Percentiles rank a stretch among this genome's conserved stretches.
These are phyloP conservation scores for Xiphophorus couchianus DNA, from an alignment of 2,113 vertebrate genomes.

Conservation along the genomic window DNA sequence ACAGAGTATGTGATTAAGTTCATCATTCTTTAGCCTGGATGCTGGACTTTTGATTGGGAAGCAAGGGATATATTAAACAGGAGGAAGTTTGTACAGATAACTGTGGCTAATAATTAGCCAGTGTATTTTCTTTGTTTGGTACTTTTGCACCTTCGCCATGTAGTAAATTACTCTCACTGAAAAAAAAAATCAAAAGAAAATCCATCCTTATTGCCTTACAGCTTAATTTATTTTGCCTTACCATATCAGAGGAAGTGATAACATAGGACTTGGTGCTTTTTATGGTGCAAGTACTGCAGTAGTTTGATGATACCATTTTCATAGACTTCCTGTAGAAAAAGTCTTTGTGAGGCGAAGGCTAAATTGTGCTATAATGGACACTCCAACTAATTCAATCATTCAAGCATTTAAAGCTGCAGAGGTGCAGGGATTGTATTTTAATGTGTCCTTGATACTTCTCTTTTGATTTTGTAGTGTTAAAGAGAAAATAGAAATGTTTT, in stretches of 20 bases:
- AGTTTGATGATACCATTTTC: background rate
- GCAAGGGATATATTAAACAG: constrained; percentile 6
- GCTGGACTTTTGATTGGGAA: constrained; percentile 12
- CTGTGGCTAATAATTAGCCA: background rate
- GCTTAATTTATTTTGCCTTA: background rate
- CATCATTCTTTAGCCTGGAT: background rate
- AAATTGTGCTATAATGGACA: constrained; percentile 13
- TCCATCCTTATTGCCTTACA: background rate
- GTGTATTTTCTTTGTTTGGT: background rate
- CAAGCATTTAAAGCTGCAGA: constrained; percentile 9
- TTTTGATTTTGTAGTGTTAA: background rate
- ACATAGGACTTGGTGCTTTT: background rate
- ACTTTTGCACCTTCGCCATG: background rate
- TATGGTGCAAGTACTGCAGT: background rate
- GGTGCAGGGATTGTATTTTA: background rate
- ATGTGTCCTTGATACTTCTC: background rate
- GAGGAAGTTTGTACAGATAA: background rate
- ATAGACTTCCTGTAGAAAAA: constrained; percentile 10
- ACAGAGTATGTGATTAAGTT: background rate
- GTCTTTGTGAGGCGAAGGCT: background rate
- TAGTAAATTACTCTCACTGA: background rate
- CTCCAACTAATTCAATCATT: constrained; percentile 18
- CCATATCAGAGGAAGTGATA: background rate
- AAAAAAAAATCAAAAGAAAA: background rate
- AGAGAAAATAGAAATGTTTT: background rate